Evolutionary conservation across 1,140 invertebrate genomes (phyloP), one percentile per base, ranked within the genome.

Genomic region (Nasonia giraulti): DNA sequence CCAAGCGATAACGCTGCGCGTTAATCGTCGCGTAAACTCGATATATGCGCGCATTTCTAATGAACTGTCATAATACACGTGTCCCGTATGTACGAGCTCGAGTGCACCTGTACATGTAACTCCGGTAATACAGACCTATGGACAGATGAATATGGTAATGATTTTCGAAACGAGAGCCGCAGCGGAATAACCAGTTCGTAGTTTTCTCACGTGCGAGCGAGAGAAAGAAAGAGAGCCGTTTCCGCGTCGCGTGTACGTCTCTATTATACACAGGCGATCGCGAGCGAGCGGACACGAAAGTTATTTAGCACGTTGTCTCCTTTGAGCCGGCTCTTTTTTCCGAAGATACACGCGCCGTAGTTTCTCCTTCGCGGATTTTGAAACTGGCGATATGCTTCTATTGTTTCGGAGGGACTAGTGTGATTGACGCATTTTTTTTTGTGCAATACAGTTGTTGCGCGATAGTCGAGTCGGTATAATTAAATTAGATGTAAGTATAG

Each of bases 251-350:
- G 40, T 80, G 31, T 50, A 23, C 11, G 68, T 47, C 40, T 81
- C 40, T 20, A 69, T 44, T 80, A 14, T 37, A 79, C 27, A 77
- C n/a, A 62, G 20, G 76, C 14, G 47, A 44, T 62, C 47, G 17
- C 20, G 20, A 5, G 14, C 3, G 3, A 55, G 50, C 17, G 17
- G 50, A 81, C 1, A 27, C 55, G 80, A 81, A 81, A 81, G 78
- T 80, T 69, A 80, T 80, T 80, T 80, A 80, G 78, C 62, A 44
- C 62, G 5, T 68, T 12, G 33, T 44, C n/a, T 37, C n/a, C 23
- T 77, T 37, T 11, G 40, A 12, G 17, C 27, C 27, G 0, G 44
- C 40, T 31, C 44, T 77, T n/a, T 50, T 6, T 77, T 23, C 1
- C 2, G 5, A 2, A 55, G 20, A 75, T 17, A 11, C 27, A 20